phyloP scores from a whole-genome alignment of 2,113 vertebrate genomes.

The Electrona antarctica region DNA sequence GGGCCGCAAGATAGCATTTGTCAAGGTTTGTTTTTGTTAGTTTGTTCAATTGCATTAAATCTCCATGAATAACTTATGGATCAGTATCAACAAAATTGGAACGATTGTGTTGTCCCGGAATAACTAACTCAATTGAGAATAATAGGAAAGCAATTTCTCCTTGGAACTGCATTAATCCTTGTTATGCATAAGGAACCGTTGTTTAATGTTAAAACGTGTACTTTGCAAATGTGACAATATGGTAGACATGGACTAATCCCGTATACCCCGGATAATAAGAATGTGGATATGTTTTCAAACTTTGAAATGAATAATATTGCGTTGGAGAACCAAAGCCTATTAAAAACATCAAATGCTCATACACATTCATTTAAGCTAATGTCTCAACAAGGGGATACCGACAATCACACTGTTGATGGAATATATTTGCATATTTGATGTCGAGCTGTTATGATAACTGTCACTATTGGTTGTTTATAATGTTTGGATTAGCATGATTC shows the following conservation, averaged over 20 bases:
- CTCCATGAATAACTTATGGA: constrained; percentile 19
- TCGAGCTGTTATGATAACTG: too few relatives aligned
- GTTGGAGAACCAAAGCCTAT: neutral
- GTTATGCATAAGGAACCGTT: neutral
- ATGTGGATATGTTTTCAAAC: neutral
- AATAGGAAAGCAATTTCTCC: constrained; percentile 1
- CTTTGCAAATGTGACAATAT: neutral
- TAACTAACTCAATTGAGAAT: constrained; percentile 16
- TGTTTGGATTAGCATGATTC: too few relatives aligned
- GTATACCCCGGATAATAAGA: neutral
- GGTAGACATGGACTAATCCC: neutral
- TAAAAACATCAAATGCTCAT: too few relatives aligned
- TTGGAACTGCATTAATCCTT: neutral
- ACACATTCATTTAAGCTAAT: too few relatives aligned
- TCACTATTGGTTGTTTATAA: too few relatives aligned
- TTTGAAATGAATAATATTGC: too few relatives aligned
- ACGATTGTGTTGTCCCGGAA: neutral
- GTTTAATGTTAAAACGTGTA: too few relatives aligned
- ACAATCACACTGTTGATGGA: too few relatives aligned
- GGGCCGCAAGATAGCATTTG: constrained; percentile 14
- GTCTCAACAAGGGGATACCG: too few relatives aligned
- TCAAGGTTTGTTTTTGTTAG: constrained; percentile 21
- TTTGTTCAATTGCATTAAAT: neutral
- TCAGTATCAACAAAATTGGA: constrained; percentile 15
- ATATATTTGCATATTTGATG: too few relatives aligned